Evolutionary conservation across 2,797 vertebrate genomes (phyloP), one percentile per base, ranked within the genome.

Genomic region (Eulemur mongoz): DNA sequence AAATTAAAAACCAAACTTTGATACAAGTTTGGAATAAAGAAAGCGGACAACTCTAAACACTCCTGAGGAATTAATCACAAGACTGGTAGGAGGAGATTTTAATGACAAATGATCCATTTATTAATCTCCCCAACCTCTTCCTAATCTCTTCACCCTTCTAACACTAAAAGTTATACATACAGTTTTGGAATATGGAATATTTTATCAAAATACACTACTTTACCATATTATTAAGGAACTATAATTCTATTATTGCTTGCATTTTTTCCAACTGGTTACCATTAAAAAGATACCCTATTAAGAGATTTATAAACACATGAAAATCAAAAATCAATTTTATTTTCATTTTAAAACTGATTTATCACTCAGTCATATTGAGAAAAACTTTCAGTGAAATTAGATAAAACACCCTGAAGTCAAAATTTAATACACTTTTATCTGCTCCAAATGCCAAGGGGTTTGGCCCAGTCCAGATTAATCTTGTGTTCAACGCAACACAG

Each of bases 321-420:
- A 75, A 91, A 92, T 89, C 13, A 91, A 92, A 96, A 93, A 38
- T 79, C 3, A 81, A 70, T 93, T 93, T 45, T 85, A 83, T 95
- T 91, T 93, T 86, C 20, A 87, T 90, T 96, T 95, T 23, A 91
- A 81, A 91, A 91, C 40, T 89, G 9, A 70, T 54, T 73, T 67
- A 75, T 84, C 10, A 50, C 6, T 50, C 12, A 86, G 40, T 84
- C 27, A 94, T 82, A 61, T 92, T 72, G 20, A 88, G 17, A 88
- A 91, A 94, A 78, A n/a, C 13, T 76, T 91, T 63, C 72, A 84
- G 10, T 57, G n/a, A 90, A 72, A 67, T 87, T 48, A 59, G 2
- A 18, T 83, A 82, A 84, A 93, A 84, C 8, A 57, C 22, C 7
- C 54, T 72, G 52, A 65, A 70, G 22, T 63, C 40, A 43, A 82